Percentiles rank a stretch among this genome's conserved stretches.
These are phyloP conservation scores for Myripristis murdjan DNA, from an alignment of 2,797 vertebrate genomes.

Conservation along the genomic window DNA sequence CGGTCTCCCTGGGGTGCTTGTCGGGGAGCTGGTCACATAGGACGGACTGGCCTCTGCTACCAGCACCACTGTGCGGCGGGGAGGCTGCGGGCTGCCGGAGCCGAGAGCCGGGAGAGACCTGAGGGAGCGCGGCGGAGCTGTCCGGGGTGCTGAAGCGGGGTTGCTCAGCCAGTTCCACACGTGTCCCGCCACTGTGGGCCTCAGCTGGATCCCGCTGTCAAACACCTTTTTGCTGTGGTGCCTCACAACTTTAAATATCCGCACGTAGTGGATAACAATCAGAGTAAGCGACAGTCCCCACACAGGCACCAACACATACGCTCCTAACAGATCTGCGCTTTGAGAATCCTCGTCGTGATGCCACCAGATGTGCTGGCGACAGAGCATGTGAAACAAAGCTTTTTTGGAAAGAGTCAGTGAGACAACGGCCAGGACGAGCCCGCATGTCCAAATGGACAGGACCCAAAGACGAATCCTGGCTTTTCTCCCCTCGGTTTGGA, in stretches of 20 bases:
- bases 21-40: background rate
- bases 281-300: slow-evolving; percentile 70
- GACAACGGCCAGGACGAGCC: slow-evolving; percentile 57
- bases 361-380: slow-evolving; percentile 28
- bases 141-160: background rate
- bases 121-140: background rate
- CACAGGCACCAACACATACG: slow-evolving; percentile 75
- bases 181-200: slow-evolving; percentile 43
- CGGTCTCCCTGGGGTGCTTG: background rate
- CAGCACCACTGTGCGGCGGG: slow-evolving; percentile 15
- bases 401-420: slow-evolving; percentile 64
- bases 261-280: slow-evolving; percentile 75
- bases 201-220: slow-evolving; percentile 63
- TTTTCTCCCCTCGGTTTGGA: slow-evolving; percentile 61
- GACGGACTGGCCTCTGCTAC: slow-evolving; percentile 39
- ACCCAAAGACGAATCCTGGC: slow-evolving; percentile 68
- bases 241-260: slow-evolving; percentile 75
- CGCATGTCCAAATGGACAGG: slow-evolving; percentile 66
- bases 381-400: slow-evolving; percentile 62
- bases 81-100: slow-evolving; percentile 4
- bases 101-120: background rate
- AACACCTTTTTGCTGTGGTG: slow-evolving; percentile 75
- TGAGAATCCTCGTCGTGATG: background rate
- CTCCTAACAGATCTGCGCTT: slow-evolving; percentile 65
- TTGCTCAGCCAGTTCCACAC: slow-evolving; percentile 38